Conservation (phyloP, 2,888 invertebrate genomes). For the Lordiphosa fenestrarum region DNA sequence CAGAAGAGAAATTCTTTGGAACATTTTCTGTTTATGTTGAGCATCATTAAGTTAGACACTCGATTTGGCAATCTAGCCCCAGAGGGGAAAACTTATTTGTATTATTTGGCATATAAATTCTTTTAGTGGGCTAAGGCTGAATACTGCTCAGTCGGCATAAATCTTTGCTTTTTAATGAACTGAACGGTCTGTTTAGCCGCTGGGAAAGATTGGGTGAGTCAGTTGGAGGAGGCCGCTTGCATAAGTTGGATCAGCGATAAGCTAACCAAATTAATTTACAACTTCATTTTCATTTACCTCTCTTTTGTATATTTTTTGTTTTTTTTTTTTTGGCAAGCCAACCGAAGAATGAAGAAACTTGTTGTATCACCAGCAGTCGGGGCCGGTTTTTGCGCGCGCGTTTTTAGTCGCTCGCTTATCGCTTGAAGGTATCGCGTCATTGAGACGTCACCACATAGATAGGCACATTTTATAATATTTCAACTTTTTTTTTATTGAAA, state of each 20-base stretch:
- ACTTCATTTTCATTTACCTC: conserved; percentile 50
- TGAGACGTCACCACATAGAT: conserved; percentile 63
- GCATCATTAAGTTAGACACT: conserved; percentile 72
- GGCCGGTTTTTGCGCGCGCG: conserved; percentile 40
- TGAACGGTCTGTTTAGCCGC: conserved; percentile 62
- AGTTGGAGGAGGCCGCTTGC: conserved; percentile 41
- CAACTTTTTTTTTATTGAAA: conserved; percentile 14
- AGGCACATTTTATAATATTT: conserved; percentile 15
- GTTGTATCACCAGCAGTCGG: conserved; percentile 24
- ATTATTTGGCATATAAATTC: conserved; percentile 71
- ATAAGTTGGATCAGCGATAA: conserved; percentile 43
- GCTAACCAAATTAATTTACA: conserved; percentile 60
- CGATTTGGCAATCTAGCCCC: conserved; percentile 64
- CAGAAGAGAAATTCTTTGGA: conserved; percentile 33
- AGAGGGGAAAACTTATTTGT: conserved; percentile 46
- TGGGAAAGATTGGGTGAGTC: conserved; percentile 35
- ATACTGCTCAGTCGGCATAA: conserved; percentile 40
- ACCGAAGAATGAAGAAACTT: conserved; percentile 20
- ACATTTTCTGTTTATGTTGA: conserved; percentile 63
- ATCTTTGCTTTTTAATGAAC: conserved; percentile 65
- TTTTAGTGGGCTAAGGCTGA: conserved; percentile 32
- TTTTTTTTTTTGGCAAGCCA: conserved; percentile 3
- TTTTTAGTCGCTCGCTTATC: conserved; percentile 33
- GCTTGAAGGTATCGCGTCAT: conserved; percentile 41
- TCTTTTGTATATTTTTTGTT: not conserved